Evolutionary conservation across 2,797 vertebrate species (phyloP), one percentile per base, ranked within the genome.

Genomic region (Takifugu ocellatus): DNA sequence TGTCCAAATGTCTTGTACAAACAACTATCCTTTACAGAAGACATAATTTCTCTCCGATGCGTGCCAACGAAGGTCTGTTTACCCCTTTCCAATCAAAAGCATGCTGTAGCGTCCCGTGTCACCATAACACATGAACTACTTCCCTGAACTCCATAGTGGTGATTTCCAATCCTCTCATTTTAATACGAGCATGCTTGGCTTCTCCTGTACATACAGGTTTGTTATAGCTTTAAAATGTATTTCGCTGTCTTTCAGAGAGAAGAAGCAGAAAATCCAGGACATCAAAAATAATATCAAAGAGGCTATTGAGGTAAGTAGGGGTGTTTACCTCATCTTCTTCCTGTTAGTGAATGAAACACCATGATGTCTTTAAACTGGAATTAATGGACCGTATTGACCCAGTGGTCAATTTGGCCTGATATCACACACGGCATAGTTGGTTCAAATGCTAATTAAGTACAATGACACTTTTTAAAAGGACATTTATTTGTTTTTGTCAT

Each of bases 201-300:
- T 33, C 6, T 39, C 36, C 4, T 29, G 27, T 29, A 4, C 27
- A 39, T 10, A 17, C 5, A 46, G 44, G 8, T 17, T 46, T 46
- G 16, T 16, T 0, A 16, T 16, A 24, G 4, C 10, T 17, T 48
- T 55, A 2, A 6, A n/a, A 9, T 46, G n/a, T n/a, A 46, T 21
- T 21, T 59, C 7, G 26, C 44, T 46, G 7, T 81, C 76, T 88
- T 78, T 81, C 87, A 97, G 95, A 85, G 96, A 97, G 90, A 98
- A 97, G 89, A 98, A 95, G 77, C 94, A 94, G 87, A 97, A 98
- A 90, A 95, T 97, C 79, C 95, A 97, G 70, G 95, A 96, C 90
- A 98, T 98, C 89, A 98, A 97, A 88, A 98, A 97, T 91, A 98
- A 98, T 84, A 97, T 98, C 84, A 98, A 98, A 90, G 96, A 98